Percentiles rank a stretch among this genome's conserved stretches.
These are phyloP conservation scores for Paratrypauchen microcephalus DNA, from an alignment of 2,797 vertebrate genomes.

Conservation along the genomic window DNA sequence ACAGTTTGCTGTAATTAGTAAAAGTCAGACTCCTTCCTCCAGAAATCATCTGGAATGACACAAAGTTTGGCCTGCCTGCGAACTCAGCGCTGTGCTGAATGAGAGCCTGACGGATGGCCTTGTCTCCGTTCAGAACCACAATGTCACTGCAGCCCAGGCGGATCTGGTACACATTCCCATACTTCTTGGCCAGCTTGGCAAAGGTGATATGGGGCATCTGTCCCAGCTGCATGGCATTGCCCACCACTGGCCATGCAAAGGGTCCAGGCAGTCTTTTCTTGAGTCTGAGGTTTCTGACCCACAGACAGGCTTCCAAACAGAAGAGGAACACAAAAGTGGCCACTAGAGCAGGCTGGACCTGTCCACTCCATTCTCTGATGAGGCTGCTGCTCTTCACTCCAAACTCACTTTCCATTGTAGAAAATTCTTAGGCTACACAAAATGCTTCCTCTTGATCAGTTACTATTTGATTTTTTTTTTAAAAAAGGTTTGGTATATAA, in stretches of 20 bases:
- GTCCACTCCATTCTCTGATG: constrained; percentile 75
- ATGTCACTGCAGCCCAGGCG: constrained; percentile 77
- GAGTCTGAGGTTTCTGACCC: constrained; percentile 66
- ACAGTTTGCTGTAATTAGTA: constrained; percentile 74
- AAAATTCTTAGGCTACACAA: constrained; percentile 14
- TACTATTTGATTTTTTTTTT: constrained; percentile 19
- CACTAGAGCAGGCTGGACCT: constrained; percentile 79
- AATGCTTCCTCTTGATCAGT: constrained; percentile 21
- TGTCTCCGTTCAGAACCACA: constrained; percentile 82
- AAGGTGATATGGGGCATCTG: constrained; percentile 85
- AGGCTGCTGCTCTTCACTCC: constrained; percentile 63
- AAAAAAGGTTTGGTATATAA: constrained; percentile 21
- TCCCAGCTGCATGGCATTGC: constrained; percentile 86
- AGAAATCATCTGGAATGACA: constrained; percentile 74
- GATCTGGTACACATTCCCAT: constrained; percentile 85
- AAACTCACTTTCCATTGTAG: constrained; percentile 70
- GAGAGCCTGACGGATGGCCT: constrained; percentile 81
- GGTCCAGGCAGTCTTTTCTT: constrained; percentile 80
- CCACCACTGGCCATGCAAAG: constrained; percentile 85
- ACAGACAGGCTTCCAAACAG: constrained; percentile 75
- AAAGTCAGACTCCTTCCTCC: constrained; percentile 80
- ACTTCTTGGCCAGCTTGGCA: constrained; percentile 75
- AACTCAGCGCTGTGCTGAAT: constrained; percentile 73
- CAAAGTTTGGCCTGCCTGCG: constrained; percentile 80
- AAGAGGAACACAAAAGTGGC: constrained; percentile 76